These are phyloP conservation scores for Cherax quadricarinatus DNA, from an alignment of 1,140 invertebrate genomes.

Conservation along the genomic window DNA sequence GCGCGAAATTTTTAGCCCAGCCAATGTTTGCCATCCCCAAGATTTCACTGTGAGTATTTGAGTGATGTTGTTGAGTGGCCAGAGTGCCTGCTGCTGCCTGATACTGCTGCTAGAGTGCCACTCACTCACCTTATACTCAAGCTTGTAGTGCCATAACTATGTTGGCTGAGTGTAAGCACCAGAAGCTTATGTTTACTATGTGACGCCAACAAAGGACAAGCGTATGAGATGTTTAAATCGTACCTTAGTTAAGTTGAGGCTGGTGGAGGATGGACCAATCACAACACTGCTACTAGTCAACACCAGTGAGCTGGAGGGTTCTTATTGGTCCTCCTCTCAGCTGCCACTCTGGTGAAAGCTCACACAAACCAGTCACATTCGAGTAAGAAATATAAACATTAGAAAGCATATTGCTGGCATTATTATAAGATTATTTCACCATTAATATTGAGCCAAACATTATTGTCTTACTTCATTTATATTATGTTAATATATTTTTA, in stretches of 20 bases:
- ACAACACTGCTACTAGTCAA: not conserved
- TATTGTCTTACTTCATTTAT: too few species aligned
- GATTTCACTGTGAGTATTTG: slow-evolving; percentile 41
- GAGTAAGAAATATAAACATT: not conserved
- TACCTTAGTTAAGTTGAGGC: not conserved
- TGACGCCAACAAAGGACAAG: slow-evolving; percentile 54
- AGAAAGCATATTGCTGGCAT: not conserved
- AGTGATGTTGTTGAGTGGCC: not conserved
- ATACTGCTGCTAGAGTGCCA: not conserved
- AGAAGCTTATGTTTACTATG: slow-evolving; percentile 46
- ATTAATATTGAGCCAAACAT: not conserved
- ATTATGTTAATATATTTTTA: too few species aligned
- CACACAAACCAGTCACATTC: not conserved
- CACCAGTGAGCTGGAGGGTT: not conserved
- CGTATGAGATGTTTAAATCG: slow-evolving; percentile 54
- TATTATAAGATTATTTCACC: not conserved
- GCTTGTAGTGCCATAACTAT: not conserved
- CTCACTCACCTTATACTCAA: not conserved
- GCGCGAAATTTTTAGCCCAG: slow-evolving; percentile 45
- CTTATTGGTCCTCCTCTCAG: not conserved
- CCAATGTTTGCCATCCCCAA: slow-evolving; percentile 38
- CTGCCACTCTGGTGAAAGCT: not conserved
- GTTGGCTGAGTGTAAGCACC: not conserved
- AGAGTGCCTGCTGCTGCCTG: not conserved
- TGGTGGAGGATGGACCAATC: not conserved